Base-by-base conservation (phyloP, 2,113 vertebrate genomes). In the Bostrychus sinensis region DNA sequence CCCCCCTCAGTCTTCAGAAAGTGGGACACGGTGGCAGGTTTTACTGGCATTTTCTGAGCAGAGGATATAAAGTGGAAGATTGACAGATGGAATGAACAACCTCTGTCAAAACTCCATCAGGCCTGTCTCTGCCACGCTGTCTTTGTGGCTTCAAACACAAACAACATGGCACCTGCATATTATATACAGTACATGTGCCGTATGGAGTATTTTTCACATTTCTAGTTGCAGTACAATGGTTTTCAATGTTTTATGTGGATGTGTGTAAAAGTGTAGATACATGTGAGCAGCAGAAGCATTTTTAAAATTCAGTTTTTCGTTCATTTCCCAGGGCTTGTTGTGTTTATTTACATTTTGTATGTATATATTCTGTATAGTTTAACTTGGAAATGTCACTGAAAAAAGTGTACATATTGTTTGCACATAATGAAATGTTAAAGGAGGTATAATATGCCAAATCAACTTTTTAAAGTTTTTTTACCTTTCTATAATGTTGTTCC, bases 11-110 rank as follows among this genome's bases (percentile, higher is more conserved):
- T 51, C 26, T 51, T 51, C 48, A 17, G 48, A 17, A 32, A n/a
- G 48, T 14, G 16, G 13, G 16, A 51, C 48, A 51, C 4, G 48
- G n/a, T 30, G 25, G 48, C 25, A 28, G 48, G 25, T 30, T 51
- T 48, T 51, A n/a, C 48, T 17, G 26, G 14, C 16, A 23, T 30
- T 51, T 30, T 51, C 25, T 28, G 48, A 28, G 25, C 14, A 9
- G 25, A 51, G 7, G 26, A 30, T 51, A 51, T 30, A 28, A 51
- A 51, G 48, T 28, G 25, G 14, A 30, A 25, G 12, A 30, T 17
- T 51, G 48, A 51, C 48, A 51, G 48, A 51, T 51, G 48, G 48
- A 51, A 51, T 51, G 48, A 51, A 51, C 48, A 28, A 51, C 48
- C 48, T 30, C 48, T 51, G 48, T 51, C 48, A 30, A 51, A 51